Evolutionary conservation across 2,113 vertebrate species (phyloP).

Genomic region (mouse (Mus musculus)): GRCm39 chr13:94220501-94221000

Average conservation of each 20-base stretch:
- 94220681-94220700: neutral
- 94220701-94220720: neutral
- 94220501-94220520: neutral
- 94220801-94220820: neutral
- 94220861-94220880: neutral
- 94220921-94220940: neutral
- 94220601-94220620: no score
- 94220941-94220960: neutral
- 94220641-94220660: conserved; percentile 13
- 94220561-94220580: neutral
- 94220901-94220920: neutral
- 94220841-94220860: neutral
- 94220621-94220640: neutral
- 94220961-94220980: conserved; percentile 2
- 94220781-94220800: neutral
- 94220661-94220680: conserved; percentile 32
- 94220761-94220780: neutral
- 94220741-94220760: neutral
- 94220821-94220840: neutral
- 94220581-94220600: neutral
- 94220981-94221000: conserved; percentile 61
- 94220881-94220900: neutral
- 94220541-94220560: neutral
- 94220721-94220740: neutral
- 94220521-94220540: neutral